Evolutionary conservation across 2,113 vertebrate genomes (phyloP), one percentile per base, ranked within the genome.

Genomic region (Upupa epops): DNA sequence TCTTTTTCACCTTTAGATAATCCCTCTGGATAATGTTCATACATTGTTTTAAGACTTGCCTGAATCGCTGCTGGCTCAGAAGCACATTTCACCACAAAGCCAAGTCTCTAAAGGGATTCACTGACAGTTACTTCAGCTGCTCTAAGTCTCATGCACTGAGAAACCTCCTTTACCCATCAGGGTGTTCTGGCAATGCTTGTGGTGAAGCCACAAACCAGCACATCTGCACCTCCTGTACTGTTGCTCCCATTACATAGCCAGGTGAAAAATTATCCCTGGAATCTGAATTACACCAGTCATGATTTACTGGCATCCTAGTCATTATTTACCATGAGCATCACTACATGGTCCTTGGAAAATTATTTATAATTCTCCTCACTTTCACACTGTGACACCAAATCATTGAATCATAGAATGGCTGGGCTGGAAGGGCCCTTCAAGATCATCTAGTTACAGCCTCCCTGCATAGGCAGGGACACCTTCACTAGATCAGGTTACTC

Each of bases 91-190:
- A 79, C 46, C n/a, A 13, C 16, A 5, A 55, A 49, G 36, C n/a
- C 51, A n/a, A 40, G 8, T 48, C 60, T 55, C 51, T 31, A 28
- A 56, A 61, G 17, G 22, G 26, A 52, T 56, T 58, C 59, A 63
- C 17, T 29, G 71, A 4, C 24, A 73, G 79, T n/a, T 55, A 9
- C 49, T 78, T 18, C 7, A 16, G 18, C 54, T 59, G 54, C 42
- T 31, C 46, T 20, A 29, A 76, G 14, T 15, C 46, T 22, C 31
- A 52, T 1, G 9, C 19, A 58, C 29, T 1, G 0, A 66, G 58
- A 76, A 71, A 28, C 20, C 20, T 42, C 21, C 34, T 37, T 28
- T 31, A 14, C 34, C 6, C 8, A 5, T 17, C 14, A 22, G 19
- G 9, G 8, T 25, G 19, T 26, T 20, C 25, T 2, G 2, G 42